phyloP scores from a whole-genome alignment of 2,113 vertebrate genomes.

The Epinephelus lanceolatus region DNA sequence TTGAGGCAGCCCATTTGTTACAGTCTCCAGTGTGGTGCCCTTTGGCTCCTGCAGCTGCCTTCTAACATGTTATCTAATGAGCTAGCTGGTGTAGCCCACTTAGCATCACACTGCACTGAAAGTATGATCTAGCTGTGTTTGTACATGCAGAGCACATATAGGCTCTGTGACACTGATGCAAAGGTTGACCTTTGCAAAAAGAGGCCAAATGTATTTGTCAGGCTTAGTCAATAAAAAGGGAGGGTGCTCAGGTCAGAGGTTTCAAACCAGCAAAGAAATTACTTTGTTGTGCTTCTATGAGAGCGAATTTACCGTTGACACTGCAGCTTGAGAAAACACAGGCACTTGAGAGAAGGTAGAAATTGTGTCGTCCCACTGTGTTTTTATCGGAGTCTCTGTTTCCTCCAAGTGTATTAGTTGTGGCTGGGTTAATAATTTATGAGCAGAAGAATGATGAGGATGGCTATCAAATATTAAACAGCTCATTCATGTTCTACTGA shows the following conservation, averaged over 20 bases:
- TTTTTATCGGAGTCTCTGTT: slow-evolving; percentile 54
- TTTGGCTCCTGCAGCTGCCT: slow-evolving; percentile 65
- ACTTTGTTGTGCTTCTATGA: slow-evolving; percentile 11
- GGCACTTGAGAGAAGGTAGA: slow-evolving; percentile 17
- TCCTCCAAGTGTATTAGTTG: slow-evolving; percentile 67
- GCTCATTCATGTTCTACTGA: slow-evolving; percentile 73
- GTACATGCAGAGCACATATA: slow-evolving; percentile 40
- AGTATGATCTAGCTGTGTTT: slow-evolving; percentile 21
- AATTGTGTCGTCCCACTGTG: slow-evolving; percentile 18
- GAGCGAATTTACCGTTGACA: slow-evolving; percentile 9
- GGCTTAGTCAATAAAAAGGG: slow-evolving; percentile 14
- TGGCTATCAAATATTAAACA: slow-evolving; percentile 78
- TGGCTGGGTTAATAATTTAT: slow-evolving; percentile 74
- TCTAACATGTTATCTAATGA: slow-evolving; percentile 63
- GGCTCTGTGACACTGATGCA: slow-evolving; percentile 68
- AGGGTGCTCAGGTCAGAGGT: slow-evolving; percentile 42
- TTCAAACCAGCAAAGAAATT: slow-evolving; percentile 22
- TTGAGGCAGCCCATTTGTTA: slow-evolving; percentile 59
- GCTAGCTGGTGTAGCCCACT: slow-evolving; percentile 39
- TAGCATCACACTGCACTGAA: slow-evolving; percentile 35
- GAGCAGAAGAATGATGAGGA: slow-evolving; percentile 73
- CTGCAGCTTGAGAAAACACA: not conserved
- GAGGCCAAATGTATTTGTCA: slow-evolving; percentile 58
- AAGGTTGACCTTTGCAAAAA: slow-evolving; percentile 72
- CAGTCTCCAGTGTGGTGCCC: slow-evolving; percentile 47